Evolutionary conservation across 2,113 vertebrate species (phyloP).

Genomic region (Ovibos moschatus): DNA sequence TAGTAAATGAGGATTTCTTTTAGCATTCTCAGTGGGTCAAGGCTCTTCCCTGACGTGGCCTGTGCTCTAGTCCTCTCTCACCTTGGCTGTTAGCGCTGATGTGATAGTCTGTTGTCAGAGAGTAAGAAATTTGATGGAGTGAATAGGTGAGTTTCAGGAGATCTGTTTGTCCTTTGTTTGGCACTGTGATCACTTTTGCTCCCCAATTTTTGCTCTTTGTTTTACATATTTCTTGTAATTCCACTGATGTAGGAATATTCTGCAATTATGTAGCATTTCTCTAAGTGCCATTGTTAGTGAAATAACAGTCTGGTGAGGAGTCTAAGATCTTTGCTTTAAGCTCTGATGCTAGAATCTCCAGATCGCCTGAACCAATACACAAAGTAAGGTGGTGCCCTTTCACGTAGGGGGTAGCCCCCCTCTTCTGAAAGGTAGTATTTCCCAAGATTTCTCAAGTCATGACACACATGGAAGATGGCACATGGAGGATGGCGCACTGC

Average conservation of each 20-base stretch:
- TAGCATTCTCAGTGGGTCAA: not conserved
- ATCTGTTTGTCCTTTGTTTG: slow-evolving; percentile 10
- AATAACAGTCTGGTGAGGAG: not conserved
- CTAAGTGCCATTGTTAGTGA: not conserved
- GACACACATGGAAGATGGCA: not conserved
- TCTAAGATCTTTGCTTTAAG: not conserved
- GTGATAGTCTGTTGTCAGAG: not conserved
- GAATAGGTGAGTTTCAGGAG: not conserved
- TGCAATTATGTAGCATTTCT: slow-evolving; percentile 5
- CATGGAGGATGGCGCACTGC: not conserved
- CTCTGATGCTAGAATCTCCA: not conserved
- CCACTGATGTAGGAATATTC: not conserved
- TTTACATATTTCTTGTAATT: not conserved
- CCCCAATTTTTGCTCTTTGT: not conserved
- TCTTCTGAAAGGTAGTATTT: not conserved
- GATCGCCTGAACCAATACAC: not conserved
- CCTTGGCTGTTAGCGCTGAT: not conserved
- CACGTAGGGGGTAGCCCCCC: not conserved
- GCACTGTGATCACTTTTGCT: not conserved
- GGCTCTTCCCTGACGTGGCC: not conserved
- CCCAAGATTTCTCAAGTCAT: not conserved
- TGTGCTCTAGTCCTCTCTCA: not conserved
- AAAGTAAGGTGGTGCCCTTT: not conserved
- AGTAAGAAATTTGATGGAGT: not conserved
- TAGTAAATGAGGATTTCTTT: slow-evolving; percentile 3